phyloP scores from a whole-genome alignment of 2,888 invertebrate genomes.

The Candidula unifasciata region DNA sequence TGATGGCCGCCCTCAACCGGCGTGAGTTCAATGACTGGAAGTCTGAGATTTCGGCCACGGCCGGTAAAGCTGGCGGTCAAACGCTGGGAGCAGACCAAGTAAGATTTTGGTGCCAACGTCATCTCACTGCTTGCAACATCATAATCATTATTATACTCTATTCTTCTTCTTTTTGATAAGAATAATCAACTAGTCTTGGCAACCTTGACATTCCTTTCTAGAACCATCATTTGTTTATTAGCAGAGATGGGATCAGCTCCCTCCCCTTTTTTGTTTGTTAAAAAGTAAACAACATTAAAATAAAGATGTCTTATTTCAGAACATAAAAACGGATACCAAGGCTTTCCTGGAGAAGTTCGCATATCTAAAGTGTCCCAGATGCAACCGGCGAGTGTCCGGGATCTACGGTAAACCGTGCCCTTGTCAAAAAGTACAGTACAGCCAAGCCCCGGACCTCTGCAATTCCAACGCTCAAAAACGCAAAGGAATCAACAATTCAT shows the following conservation, averaged over 20 bases:
- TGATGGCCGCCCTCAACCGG: neutral
- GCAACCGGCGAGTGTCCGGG: neutral
- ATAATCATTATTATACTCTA: neutral
- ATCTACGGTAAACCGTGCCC: conserved; percentile 1
- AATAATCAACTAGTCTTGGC: neutral
- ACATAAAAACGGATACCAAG: neutral
- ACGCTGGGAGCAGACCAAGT: neutral
- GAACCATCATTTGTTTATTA: no score
- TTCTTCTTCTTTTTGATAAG: neutral
- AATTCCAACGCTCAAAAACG: neutral
- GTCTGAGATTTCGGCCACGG: neutral
- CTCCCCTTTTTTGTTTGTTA: neutral
- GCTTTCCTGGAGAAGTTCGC: neutral
- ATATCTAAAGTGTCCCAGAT: neutral
- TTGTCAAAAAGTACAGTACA: neutral
- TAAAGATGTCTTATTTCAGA: neutral
- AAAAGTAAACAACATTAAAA: neutral
- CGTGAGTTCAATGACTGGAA: conserved; percentile 11
- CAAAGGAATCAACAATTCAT: neutral
- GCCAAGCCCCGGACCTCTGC: no score
- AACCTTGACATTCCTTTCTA: no score
- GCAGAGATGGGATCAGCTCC: no score
- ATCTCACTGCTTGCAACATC: neutral
- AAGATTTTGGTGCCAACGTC: neutral
- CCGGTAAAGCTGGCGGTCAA: neutral